Evolutionary conservation across 2,888 invertebrate genomes (phyloP).

Genomic region (Agrochola lychnidis): DNA sequence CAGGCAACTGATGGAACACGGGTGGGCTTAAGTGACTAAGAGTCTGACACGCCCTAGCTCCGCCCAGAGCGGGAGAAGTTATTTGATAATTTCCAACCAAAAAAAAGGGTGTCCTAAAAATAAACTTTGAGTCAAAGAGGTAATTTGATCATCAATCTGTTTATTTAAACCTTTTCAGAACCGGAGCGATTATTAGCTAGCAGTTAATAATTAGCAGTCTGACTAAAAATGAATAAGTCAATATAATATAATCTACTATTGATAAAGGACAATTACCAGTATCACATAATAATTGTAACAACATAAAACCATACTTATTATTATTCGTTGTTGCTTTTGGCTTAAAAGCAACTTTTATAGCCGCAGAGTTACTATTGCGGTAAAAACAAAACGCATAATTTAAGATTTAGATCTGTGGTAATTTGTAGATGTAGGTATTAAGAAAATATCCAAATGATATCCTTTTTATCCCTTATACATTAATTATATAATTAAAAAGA

Average conservation of each 20-base stretch:
- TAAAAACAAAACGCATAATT: neutral
- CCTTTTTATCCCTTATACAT: too few relatives aligned
- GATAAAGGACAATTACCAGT: neutral
- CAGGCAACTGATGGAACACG: too few relatives aligned
- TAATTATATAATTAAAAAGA: neutral
- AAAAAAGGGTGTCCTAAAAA: neutral
- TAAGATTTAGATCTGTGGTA: constrained; percentile 16
- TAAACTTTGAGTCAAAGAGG: neutral
- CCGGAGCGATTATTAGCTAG: neutral
- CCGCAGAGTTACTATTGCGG: neutral
- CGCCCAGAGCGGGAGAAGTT: too few relatives aligned
- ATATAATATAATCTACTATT: neutral
- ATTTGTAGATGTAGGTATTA: neutral
- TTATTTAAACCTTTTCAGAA: neutral
- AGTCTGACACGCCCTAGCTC: too few relatives aligned
- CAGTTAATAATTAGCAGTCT: neutral
- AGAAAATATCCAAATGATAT: too few relatives aligned
- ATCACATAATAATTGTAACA: neutral
- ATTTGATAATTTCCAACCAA: too few relatives aligned
- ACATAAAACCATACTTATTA: neutral
- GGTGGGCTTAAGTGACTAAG: too few relatives aligned
- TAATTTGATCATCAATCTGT: neutral
- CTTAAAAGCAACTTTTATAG: neutral
- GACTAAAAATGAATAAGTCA: neutral
- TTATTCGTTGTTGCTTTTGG: too few relatives aligned